phyloP scores from a whole-genome alignment of 2,113 vertebrate species.

The Athene noctua region DNA sequence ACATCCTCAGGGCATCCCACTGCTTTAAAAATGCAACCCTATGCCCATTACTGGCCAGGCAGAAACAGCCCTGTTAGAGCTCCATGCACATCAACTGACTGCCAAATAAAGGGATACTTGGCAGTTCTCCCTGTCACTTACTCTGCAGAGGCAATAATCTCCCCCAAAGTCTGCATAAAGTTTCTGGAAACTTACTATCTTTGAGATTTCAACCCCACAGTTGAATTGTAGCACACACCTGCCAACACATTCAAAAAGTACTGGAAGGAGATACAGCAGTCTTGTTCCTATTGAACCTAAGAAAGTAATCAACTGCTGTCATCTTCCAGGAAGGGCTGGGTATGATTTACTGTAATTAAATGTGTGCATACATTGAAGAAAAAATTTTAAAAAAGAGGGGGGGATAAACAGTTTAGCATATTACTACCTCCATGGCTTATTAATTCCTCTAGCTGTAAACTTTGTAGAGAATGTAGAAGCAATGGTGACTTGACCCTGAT shows the following conservation, averaged over 20 bases:
- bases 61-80: neutral
- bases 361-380: neutral
- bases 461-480: neutral
- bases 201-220: neutral
- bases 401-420: neutral
- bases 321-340: neutral
- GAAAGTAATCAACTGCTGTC: neutral
- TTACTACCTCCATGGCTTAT: neutral
- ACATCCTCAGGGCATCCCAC: neutral
- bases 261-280: neutral
- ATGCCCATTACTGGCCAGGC: neutral
- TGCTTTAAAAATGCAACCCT: neutral
- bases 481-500: neutral
- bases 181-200: neutral
- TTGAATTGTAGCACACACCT: neutral
- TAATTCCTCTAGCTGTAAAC: neutral
- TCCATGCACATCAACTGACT: neutral
- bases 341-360: neutral
- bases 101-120: neutral
- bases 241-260: neutral
- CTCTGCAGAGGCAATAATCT: neutral
- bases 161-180: neutral
- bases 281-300: neutral
- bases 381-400: too few relatives aligned
- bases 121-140: neutral